These are phyloP conservation scores for Caenorhabditis becei DNA, from an alignment of 2,888 invertebrate genomes.

Conservation along the genomic window DNA sequence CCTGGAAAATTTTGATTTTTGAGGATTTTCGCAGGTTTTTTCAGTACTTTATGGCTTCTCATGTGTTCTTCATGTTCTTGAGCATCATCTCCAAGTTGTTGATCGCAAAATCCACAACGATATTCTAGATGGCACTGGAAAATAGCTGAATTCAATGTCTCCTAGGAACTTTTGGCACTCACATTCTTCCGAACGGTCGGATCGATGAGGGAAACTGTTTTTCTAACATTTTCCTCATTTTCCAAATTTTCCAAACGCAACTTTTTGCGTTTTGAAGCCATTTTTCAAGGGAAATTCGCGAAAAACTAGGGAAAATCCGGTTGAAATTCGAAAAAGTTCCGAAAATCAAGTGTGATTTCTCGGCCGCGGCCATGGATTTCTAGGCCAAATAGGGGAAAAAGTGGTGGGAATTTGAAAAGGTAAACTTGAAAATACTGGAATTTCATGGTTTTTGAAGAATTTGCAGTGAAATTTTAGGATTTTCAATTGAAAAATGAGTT, in stretches of 20 bases:
- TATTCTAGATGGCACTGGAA: not conserved
- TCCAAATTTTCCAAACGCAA: not conserved
- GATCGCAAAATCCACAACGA: not conserved
- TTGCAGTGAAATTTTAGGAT: not conserved
- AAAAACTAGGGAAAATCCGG: not conserved
- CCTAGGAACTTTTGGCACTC: not conserved
- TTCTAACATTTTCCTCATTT: not conserved
- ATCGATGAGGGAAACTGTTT: not conserved
- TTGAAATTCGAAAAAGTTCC: not conserved
- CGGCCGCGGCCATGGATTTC: not conserved
- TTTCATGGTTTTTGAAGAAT: not conserved
- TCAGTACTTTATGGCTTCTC: conserved; percentile 1
- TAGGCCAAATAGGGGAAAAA: not conserved
- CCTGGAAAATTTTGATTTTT: conserved; percentile 9
- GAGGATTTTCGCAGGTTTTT: not conserved
- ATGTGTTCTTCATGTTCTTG: not conserved
- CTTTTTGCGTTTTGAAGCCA: not conserved
- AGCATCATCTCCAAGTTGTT: not conserved
- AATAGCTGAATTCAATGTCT: not conserved
- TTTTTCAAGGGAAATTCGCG: not conserved
- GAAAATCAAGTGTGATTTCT: not conserved
- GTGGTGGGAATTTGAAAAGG: not conserved
- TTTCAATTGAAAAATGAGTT: no score
- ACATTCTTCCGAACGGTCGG: not conserved
- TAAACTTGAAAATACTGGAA: not conserved